Conservation (phyloP, 2,797 vertebrate species). For the Nyctalus aviator region DNA sequence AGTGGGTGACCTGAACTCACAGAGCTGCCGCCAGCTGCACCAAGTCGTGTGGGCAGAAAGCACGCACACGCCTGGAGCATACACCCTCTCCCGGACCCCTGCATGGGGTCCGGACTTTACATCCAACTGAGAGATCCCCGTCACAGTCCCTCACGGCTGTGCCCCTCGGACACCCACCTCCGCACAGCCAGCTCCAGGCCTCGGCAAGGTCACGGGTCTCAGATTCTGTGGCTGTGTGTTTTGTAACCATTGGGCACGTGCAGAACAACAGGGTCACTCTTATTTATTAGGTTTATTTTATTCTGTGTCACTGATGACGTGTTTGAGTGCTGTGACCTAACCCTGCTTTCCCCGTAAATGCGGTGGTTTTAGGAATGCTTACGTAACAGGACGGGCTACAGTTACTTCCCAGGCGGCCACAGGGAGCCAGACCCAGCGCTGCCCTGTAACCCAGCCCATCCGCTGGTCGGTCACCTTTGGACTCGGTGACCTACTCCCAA, state of each 20-base stretch:
- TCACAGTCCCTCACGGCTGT: background rate
- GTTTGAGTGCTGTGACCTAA: background rate
- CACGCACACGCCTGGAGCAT: fast-evolving
- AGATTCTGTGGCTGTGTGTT: background rate
- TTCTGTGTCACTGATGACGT: background rate
- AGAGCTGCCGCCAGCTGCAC: background rate
- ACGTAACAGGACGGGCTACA: background rate
- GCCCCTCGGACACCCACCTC: background rate
- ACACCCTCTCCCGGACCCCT: too few species aligned
- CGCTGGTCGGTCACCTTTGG: background rate
- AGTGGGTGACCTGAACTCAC: background rate
- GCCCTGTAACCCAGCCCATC: background rate
- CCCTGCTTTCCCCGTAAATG: background rate
- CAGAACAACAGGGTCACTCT: background rate
- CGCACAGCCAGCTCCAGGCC: background rate
- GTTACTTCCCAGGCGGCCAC: background rate
- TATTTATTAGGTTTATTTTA: background rate
- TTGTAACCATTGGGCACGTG: background rate
- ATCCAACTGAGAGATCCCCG: background rate
- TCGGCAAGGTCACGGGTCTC: background rate
- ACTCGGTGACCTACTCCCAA: background rate
- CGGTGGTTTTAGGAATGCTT: background rate
- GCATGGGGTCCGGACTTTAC: background rate
- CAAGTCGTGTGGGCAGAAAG: fast-evolving
- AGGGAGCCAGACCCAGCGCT: background rate